Conservation (phyloP, 2,888 invertebrate genomes). For the Gymnocheta viridis region DNA sequence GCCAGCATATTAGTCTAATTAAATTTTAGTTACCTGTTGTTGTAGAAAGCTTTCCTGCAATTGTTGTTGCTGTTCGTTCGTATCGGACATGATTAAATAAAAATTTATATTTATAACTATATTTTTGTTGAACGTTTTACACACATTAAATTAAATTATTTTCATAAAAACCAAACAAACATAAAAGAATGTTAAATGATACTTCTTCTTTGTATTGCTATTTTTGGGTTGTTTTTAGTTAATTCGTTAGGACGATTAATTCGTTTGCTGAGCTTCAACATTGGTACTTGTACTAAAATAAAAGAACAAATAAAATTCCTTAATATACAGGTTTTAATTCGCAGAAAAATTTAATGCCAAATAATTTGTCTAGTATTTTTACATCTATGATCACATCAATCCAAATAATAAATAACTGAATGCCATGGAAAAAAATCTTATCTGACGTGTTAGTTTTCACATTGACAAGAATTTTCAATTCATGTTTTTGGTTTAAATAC, state of each 20-base stretch:
- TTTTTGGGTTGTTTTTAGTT: slow-evolving; percentile 39
- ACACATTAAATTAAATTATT: slow-evolving; percentile 13
- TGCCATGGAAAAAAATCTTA: slow-evolving; percentile 33
- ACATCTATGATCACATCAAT: slow-evolving; percentile 46
- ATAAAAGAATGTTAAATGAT: slow-evolving; percentile 29
- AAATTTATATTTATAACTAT: slow-evolving; percentile 7
- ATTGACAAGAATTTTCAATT: slow-evolving; percentile 2
- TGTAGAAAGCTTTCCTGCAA: slow-evolving; percentile 75
- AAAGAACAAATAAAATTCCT: slow-evolving; percentile 19
- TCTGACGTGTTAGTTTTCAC: slow-evolving; percentile 64
- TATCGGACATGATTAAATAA: slow-evolving; percentile 51
- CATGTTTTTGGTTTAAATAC: slow-evolving; percentile 16
- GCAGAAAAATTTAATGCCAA: background rate
- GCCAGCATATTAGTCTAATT: background rate
- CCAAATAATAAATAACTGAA: slow-evolving; percentile 19
- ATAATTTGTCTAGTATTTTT: slow-evolving; percentile 20
- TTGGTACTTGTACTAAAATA: slow-evolving; percentile 63
- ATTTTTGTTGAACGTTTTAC: background rate
- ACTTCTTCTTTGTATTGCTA: slow-evolving; percentile 10
- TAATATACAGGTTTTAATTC: slow-evolving; percentile 11
- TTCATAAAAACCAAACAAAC: slow-evolving; percentile 20
- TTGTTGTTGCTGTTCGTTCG: slow-evolving; percentile 65
- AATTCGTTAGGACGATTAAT: slow-evolving; percentile 29
- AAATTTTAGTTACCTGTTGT: slow-evolving; percentile 73
- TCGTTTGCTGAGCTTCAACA: slow-evolving; percentile 50